Conservation (phyloP, 2,797 vertebrate species). For the Spinus olivaceus region DNA sequence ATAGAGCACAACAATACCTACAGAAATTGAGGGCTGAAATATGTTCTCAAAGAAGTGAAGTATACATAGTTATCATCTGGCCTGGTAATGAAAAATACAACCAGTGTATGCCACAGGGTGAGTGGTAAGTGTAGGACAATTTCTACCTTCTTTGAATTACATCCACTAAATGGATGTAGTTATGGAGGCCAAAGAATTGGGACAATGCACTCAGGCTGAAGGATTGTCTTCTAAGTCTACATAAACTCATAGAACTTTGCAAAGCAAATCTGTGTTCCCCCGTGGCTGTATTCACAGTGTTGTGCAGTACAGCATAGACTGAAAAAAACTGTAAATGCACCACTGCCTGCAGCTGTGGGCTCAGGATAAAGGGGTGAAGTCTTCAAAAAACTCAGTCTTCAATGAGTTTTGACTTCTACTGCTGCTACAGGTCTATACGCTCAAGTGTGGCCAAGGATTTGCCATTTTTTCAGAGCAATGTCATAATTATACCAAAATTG, state of each 20-base stretch:
- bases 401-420: neutral
- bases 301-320: neutral
- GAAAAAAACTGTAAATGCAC: neutral
- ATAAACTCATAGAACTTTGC: neutral
- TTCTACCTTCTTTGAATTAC: neutral
- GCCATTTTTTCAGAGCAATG: neutral
- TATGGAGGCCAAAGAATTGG: neutral
- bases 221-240: neutral
- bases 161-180: neutral
- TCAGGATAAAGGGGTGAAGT: neutral
- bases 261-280: neutral
- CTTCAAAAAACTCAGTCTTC: neutral
- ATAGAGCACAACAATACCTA: neutral
- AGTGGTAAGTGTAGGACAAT: neutral
- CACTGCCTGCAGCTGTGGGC: rapidly evolving
- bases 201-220: neutral
- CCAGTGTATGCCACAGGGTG: neutral
- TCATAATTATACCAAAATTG: neutral
- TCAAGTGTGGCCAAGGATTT: neutral
- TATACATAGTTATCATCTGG: neutral
- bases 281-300: rapidly evolving
- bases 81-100: neutral
- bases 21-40: neutral
- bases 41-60: neutral
- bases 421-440: neutral